phyloP scores from a whole-genome alignment of 2,113 vertebrate species.

The Nannospalax galili region DNA sequence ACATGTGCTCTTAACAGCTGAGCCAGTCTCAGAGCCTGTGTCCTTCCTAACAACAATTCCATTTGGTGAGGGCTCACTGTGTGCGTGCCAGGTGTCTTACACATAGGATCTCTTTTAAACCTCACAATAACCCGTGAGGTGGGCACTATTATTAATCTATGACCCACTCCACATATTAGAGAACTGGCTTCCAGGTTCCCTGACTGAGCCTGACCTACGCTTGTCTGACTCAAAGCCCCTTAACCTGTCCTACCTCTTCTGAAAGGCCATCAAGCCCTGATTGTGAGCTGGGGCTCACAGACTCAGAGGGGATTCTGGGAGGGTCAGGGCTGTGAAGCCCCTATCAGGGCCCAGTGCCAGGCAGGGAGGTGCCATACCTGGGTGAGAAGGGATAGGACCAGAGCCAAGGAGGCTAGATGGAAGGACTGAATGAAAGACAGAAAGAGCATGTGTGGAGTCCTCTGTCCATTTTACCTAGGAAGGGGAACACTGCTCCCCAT shows the following conservation, averaged over 20 bases:
- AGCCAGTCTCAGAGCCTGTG: not conserved
- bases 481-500: not conserved
- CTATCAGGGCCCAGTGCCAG: not conserved
- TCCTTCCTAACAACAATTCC: not conserved
- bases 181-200: not conserved
- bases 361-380: not conserved
- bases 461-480: not conserved
- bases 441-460: not conserved
- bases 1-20: not conserved
- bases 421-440: not conserved
- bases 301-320: not conserved
- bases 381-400: not conserved
- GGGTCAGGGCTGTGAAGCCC: not conserved
- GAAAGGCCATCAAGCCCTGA: not conserved
- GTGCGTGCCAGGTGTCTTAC: not conserved
- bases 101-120: not conserved
- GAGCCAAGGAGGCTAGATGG: not conserved
- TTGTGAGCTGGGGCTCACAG: not conserved
- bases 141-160: conserved; percentile 9
- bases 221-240: not conserved
- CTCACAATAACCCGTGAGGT: not conserved
- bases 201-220: not conserved
- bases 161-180: not conserved
- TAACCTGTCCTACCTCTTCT: not conserved
- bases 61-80: not conserved